phyloP scores from a whole-genome alignment of 2,113 vertebrate genomes.

The Turdus rufiventris region DNA sequence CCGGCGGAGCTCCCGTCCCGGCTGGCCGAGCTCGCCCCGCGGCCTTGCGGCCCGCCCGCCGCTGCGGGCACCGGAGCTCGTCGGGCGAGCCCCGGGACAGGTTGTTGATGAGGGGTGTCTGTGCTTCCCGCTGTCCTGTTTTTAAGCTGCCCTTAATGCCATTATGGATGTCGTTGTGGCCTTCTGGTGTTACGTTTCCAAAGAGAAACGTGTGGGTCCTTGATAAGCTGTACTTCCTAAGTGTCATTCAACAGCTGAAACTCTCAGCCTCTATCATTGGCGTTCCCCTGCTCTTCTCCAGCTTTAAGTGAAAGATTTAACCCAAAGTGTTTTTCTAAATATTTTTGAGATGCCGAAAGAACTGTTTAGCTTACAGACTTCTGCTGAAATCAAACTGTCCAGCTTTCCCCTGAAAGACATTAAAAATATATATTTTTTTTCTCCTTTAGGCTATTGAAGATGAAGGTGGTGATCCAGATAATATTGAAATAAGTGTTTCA shows the following conservation, averaged over 20 bases:
- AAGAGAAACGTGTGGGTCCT: not conserved
- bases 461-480: conserved; percentile 93
- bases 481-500: conserved; percentile 82
- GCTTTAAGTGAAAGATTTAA: not conserved
- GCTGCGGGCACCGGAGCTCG: not conserved
- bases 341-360: not conserved
- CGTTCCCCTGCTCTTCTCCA: accelerated
- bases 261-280: accelerated
- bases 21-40: not conserved
- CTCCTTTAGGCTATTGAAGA: conserved; percentile 89
- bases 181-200: not conserved
- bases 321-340: not conserved
- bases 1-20: not conserved
- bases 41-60: not conserved
- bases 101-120: not conserved
- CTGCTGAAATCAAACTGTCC: not conserved
- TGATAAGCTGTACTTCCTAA: not conserved
- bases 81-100: not conserved
- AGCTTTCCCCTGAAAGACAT: not conserved
- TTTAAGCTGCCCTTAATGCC: not conserved
- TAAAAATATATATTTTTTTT: conserved; percentile 9
- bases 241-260: not conserved
- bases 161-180: not conserved
- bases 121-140: no score
- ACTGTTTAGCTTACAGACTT: not conserved